These are phyloP conservation scores for Gasteruption jaculator DNA, from an alignment of 2,888 invertebrate species.

Conservation along the genomic window DNA sequence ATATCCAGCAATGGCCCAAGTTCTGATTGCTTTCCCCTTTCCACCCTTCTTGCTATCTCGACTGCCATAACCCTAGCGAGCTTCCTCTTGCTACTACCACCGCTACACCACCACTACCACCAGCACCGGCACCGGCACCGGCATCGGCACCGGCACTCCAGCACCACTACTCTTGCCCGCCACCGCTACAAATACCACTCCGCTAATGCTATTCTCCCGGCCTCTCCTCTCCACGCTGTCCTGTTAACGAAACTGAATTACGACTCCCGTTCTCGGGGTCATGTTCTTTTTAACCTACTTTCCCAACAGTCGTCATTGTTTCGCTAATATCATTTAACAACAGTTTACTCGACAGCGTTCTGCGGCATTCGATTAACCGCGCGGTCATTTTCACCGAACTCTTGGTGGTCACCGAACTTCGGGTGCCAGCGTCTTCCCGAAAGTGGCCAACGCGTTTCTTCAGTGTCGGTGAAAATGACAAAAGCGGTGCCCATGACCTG, in stretches of 20 bases:
- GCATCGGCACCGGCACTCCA: too few species aligned
- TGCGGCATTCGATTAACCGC: too few species aligned
- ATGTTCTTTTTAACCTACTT: conserved; percentile 22
- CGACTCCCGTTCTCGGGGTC: conserved; percentile 18
- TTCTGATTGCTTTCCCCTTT: conserved; percentile 50
- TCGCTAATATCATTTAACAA: not conserved
- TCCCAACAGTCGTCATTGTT: conserved; percentile 3
- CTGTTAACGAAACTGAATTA: conserved; percentile 33
- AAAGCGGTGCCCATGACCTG: too few species aligned
- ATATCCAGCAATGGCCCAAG: conserved; percentile 52
- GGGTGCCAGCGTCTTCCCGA: too few species aligned
- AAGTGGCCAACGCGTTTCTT: too few species aligned
- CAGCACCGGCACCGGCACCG: too few species aligned
- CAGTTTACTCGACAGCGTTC: not conserved
- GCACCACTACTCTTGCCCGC: conserved; percentile 10
- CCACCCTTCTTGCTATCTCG: conserved; percentile 38
- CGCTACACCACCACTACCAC: conserved; percentile 2
- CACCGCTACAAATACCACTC: conserved; percentile 3
- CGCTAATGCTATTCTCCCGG: too few species aligned
- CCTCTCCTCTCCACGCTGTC: conserved; percentile 11
- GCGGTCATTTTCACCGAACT: too few species aligned
- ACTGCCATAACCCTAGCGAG: conserved; percentile 40
- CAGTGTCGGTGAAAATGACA: too few species aligned
- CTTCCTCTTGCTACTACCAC: conserved; percentile 29
- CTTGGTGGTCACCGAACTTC: too few species aligned